Percentiles rank a stretch among this genome's conserved stretches.
These are phyloP conservation scores for Campoletis sonorensis DNA, from an alignment of 1,140 invertebrate species.

Conservation along the genomic window DNA sequence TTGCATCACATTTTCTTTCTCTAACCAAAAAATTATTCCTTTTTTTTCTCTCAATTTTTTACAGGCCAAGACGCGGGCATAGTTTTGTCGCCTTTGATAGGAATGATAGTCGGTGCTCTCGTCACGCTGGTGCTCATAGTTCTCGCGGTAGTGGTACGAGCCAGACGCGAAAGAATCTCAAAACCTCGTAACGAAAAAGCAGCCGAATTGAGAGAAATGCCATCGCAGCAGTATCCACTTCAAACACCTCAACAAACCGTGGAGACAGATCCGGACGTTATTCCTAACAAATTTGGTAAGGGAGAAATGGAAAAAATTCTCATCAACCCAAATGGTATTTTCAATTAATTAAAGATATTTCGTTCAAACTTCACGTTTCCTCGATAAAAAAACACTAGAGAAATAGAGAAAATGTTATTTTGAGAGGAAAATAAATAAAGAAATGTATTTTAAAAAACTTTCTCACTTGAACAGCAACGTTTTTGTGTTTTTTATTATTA, in stretches of 20 bases:
- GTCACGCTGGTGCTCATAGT: slow-evolving; percentile 77
- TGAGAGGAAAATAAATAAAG: too few relatives aligned
- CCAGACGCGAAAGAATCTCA: slow-evolving; percentile 71
- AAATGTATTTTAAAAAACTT: too few relatives aligned
- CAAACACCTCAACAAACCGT: slow-evolving; percentile 76
- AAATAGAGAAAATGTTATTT: too few relatives aligned
- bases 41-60: slow-evolving; percentile 54
- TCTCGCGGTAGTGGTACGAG: slow-evolving; percentile 75
- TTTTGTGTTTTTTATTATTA: too few relatives aligned
- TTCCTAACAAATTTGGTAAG: slow-evolving; percentile 85
- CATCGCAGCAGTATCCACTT: slow-evolving; percentile 74
- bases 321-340: too few relatives aligned
- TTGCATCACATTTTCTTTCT: too few relatives aligned
- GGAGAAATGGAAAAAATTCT: background rate
- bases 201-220: slow-evolving; percentile 72
- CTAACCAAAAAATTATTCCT: background rate
- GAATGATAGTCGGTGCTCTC: slow-evolving; percentile 76
- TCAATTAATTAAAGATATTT: too few relatives aligned
- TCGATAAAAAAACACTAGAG: too few relatives aligned
- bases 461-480: too few relatives aligned
- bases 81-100: slow-evolving; percentile 77
- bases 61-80: slow-evolving; percentile 78
- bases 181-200: slow-evolving; percentile 75
- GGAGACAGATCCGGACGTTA: slow-evolving; percentile 85
- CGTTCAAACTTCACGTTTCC: too few relatives aligned